Percentiles rank a stretch among this genome's conserved stretches.
These are phyloP conservation scores for Sphaerodactylus townsendi DNA, from an alignment of 2,113 vertebrate species.

Conservation along the genomic window DNA sequence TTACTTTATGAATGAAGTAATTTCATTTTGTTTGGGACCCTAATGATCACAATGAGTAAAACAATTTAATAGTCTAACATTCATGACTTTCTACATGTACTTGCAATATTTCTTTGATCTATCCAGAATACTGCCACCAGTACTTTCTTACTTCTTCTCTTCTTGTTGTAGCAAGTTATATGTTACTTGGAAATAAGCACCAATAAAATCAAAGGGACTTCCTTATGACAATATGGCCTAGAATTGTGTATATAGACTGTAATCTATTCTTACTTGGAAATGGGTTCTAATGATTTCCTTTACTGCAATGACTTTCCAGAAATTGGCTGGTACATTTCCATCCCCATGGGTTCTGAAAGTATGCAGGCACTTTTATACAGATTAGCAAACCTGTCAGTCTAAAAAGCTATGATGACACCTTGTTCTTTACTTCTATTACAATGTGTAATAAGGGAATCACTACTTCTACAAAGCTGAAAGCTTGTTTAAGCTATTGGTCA, in stretches of 20 bases:
- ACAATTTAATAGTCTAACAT: background rate
- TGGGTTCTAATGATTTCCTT: background rate
- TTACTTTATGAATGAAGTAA: slow-evolving; percentile 25
- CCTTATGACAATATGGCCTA: background rate
- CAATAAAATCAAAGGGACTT: background rate
- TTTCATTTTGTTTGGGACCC: background rate
- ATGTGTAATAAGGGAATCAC: background rate
- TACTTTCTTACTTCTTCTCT: too few relatives aligned
- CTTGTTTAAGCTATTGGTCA: too few relatives aligned
- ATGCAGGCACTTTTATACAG: background rate
- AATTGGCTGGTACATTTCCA: background rate
- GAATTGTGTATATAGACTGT: background rate
- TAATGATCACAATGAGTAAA: slow-evolving; percentile 27
- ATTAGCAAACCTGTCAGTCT: background rate
- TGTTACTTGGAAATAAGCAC: background rate
- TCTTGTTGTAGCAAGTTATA: too few relatives aligned
- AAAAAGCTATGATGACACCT: background rate
- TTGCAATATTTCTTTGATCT: too few relatives aligned
- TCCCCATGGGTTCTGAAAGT: background rate
- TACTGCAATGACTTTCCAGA: background rate
- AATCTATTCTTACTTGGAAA: background rate
- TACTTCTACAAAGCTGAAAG: background rate
- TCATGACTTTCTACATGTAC: background rate
- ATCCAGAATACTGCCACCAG: too few relatives aligned
- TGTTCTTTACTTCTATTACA: background rate